Evolutionary conservation across 2,113 vertebrate genomes (phyloP), one percentile per base, ranked within the genome.

Genomic region (Dicentrarchus labrax): DNA sequence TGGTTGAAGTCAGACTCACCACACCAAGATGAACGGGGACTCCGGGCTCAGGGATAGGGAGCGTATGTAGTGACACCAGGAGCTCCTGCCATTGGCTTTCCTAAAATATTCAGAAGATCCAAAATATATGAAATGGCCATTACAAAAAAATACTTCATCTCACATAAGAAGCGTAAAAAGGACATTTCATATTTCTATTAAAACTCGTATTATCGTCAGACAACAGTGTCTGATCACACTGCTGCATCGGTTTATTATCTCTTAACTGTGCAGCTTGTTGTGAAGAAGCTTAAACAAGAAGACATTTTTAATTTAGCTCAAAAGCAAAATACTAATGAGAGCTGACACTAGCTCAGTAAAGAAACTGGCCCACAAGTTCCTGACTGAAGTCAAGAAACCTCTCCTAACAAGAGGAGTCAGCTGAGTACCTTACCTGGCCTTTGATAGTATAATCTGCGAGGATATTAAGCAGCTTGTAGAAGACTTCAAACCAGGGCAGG

Each of bases 401-500:
- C 59, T 19, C 30, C 39, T 9, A 61, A 60, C 22, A 53, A n/a
- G 12, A n/a, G 0, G 12, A 57, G 68, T 38, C 47, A 15, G 2
- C 19, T 22, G 30, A 53, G 47, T 38, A 3, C 76, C 91, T 88
- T 48, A 98, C 98, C 97, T 99, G 98, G 93, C 95, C 96, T 96
- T 98, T 99, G 78, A 97, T 93, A 51, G 96, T 96, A 88, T 98
- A 99, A 94, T 99, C 98, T 81, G 97, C 97, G 66, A 99, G 94
- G 92, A 99, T 95, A 92, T 98, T 99, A 62, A 99, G 97, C 45
- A 99, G 95, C 83, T 98, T 99, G 94, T 99, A 99, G 94, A 99
- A 99, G 66, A 99, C 97, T 92, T 99, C 98, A 83, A 99, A 99
- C 98, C 98, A 99, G 0, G 98, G 98, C 70, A 99, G 96, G 93